Base-by-base conservation (phyloP, 2,888 invertebrate species). In the Xestia rhomboidea region DNA sequence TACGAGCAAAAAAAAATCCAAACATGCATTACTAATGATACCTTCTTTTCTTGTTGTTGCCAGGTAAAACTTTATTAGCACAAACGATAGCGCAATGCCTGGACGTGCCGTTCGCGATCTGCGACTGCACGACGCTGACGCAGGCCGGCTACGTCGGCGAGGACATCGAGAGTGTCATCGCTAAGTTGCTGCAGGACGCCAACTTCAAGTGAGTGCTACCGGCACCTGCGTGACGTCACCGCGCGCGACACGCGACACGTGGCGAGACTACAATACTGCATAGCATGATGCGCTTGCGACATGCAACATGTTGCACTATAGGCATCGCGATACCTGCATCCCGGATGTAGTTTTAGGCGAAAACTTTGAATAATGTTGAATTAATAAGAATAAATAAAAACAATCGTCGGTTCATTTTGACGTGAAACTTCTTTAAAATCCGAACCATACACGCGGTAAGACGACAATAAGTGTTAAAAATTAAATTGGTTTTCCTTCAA, bases 111-210 rank as follows among this genome's bases (percentile, higher is more conserved):
- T 99, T 99, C 97, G 99, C 99, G 49, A 99, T 99, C 92, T 99
- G 99, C 96, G 99, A 99, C 97, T 99, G 99, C 95, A 99, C 99
- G 41, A 99, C 99, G 21, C 96, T 99, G 57, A 99, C 99, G 21
- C 99, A 99, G 96, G 99, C 99, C 41, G 99, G 99, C 57, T 99
- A 99, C 94, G 99, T 99, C 13, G 99, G 99, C n/a, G 99, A 99
- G 95, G 99, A 99, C 94, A 99, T 99, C 91, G 99, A 99, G 96
- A 99, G 99, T 92, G 99, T 99, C 73, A 99, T 99, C 92, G 99
- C 99, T 46, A 99, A 99, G 93, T 97, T 99, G 75, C 96, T 99
- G 72, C 99, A 99, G 95, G 99, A 99, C 95, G 99, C 99, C 51
- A 99, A 99, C 93, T 99, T 99, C 94, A 97, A 97, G 97, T 97